These are phyloP conservation scores for Chironomus tentans DNA, from an alignment of 2,888 invertebrate species.

Conservation along the genomic window DNA sequence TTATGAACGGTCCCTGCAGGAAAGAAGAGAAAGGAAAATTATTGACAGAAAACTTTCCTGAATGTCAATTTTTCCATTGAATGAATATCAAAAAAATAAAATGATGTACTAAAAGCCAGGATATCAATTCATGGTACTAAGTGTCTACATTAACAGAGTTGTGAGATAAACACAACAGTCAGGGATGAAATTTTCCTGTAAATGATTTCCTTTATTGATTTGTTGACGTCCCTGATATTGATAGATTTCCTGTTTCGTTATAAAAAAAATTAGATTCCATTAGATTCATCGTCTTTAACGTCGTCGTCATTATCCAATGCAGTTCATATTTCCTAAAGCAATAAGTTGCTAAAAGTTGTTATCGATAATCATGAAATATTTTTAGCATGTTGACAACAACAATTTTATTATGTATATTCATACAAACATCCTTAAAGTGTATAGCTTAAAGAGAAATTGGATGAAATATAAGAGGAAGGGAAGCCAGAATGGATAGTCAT, in stretches of 20 bases:
- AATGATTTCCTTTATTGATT: not conserved
- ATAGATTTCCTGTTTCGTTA: not conserved
- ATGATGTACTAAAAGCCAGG: conserved; percentile 16
- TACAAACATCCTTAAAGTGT: not conserved
- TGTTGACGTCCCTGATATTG: too few relatives aligned
- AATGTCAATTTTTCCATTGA: conserved; percentile 21
- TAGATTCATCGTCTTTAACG: not conserved
- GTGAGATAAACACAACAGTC: not conserved
- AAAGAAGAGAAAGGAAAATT: conserved; percentile 3
- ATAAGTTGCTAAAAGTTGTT: conserved; percentile 17
- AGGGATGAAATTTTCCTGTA: not conserved
- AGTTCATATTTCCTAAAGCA: conserved; percentile 10
- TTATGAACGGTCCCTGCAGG: not conserved
- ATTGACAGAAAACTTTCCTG: conserved; percentile 23
- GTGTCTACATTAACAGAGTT: not conserved
- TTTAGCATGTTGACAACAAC: not conserved
- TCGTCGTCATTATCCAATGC: not conserved
- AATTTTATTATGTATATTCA: not conserved
- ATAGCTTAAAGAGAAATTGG: too few relatives aligned
- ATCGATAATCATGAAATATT: conserved; percentile 15
- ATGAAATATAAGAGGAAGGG: too few relatives aligned
- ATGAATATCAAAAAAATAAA: conserved; percentile 11
- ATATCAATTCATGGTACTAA: conserved; percentile 16
- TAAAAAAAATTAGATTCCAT: not conserved
- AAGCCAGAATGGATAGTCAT: too few relatives aligned